A percentile compares a stretch with the other conserved stretches of the same genome.
Evolutionary conservation across 2,113 vertebrate species (phyloP).

Genomic region (Pyxicephalus adspersus): DNA sequence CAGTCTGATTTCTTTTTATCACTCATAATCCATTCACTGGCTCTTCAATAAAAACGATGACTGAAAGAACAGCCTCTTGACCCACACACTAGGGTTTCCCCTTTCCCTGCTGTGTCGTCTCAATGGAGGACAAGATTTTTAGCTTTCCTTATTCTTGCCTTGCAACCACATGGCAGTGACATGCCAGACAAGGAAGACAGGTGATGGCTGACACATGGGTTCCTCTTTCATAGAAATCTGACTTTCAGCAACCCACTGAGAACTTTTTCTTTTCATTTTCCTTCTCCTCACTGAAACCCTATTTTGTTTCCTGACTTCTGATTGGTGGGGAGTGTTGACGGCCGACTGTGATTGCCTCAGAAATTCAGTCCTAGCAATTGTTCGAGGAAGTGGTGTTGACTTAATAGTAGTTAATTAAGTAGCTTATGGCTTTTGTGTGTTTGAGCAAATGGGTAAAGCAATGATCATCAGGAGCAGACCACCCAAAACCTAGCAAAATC

Average conservation of each 20-base stretch:
- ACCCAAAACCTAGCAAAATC: slow-evolving; percentile 34
- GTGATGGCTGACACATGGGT: slow-evolving; percentile 43
- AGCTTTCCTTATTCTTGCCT: slow-evolving; percentile 40
- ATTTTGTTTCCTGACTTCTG: slow-evolving; percentile 4
- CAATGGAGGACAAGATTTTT: slow-evolving; percentile 39
- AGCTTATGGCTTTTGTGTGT: slow-evolving; percentile 25
- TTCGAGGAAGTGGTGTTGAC: slow-evolving; percentile 21
- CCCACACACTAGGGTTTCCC: slow-evolving; percentile 37
- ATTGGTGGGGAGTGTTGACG: slow-evolving; percentile 16
- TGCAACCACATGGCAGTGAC: slow-evolving; percentile 36
- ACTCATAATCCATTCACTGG: slow-evolving; percentile 42
- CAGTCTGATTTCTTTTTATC: slow-evolving; percentile 36
- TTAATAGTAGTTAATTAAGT: slow-evolving; percentile 25
- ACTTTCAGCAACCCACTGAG: slow-evolving; percentile 39
- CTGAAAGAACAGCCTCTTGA: slow-evolving; percentile 46
- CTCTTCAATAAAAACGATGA: slow-evolving; percentile 39
- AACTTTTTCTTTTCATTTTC: slow-evolving; percentile 23
- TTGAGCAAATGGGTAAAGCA: background rate
- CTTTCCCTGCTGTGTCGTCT: slow-evolving; percentile 34
- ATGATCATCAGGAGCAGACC: background rate
- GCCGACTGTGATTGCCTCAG: too few species aligned
- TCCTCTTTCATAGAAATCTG: slow-evolving; percentile 30
- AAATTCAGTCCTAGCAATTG: slow-evolving; percentile 3
- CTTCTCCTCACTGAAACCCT: background rate
- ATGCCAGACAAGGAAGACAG: slow-evolving; percentile 40